Conservation (phyloP, 2,888 invertebrate species). For the Apantesis nais region DNA sequence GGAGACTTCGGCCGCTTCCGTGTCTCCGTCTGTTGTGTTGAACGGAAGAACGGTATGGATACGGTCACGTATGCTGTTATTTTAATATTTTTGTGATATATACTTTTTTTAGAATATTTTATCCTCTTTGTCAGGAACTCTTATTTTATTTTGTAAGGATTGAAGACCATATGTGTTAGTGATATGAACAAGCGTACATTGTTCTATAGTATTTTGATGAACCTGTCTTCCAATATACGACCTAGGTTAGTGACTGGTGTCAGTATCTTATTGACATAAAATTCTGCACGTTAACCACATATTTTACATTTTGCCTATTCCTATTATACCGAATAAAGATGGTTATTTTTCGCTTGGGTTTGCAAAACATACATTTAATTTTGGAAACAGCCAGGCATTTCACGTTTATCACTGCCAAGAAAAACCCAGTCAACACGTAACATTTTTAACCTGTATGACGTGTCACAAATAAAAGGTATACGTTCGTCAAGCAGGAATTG, state of each 20-base stretch:
- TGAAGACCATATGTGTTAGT: too few relatives aligned
- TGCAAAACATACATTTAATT: not conserved
- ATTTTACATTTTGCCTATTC: not conserved
- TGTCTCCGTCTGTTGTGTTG: conserved; percentile 60
- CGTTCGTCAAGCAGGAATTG: conserved; percentile 18
- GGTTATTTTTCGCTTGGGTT: not conserved
- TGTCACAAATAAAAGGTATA: conserved; percentile 44
- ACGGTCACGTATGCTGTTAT: conserved; percentile 23
- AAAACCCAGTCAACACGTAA: conserved; percentile 12
- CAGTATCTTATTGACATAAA: not conserved
- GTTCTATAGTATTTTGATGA: not conserved
- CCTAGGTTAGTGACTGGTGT: too few relatives aligned
- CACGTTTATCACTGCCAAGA: not conserved
- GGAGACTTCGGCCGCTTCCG: conserved; percentile 70
- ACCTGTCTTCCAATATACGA: not conserved
- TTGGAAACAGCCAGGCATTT: not conserved
- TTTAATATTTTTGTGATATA: conserved; percentile 21
- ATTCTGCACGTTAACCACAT: not conserved
- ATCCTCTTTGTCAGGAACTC: too few relatives aligned
- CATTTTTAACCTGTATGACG: conserved; percentile 13
- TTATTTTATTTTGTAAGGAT: too few relatives aligned
- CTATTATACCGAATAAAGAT: too few relatives aligned
- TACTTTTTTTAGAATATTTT: not conserved
- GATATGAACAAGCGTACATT: not conserved
- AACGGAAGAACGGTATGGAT: conserved; percentile 60